A percentile compares a stretch with the other conserved stretches of the same genome.
These are phyloP conservation scores for Amyelois transitella DNA, from an alignment of 1,140 invertebrate species.

Conservation along the genomic window DNA sequence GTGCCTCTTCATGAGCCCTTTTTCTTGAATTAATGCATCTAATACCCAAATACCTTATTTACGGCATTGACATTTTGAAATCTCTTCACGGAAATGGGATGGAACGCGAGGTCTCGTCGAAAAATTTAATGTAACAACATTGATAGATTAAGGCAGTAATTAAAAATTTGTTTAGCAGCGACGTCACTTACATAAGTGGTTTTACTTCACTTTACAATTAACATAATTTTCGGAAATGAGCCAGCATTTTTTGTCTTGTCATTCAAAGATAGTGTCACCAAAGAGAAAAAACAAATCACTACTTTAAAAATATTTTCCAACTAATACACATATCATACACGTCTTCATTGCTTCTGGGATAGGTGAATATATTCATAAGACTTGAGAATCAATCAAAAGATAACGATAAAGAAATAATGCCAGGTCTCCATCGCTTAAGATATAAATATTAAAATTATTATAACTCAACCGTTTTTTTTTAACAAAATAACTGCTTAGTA, in stretches of 20 bases:
- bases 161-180: constrained; percentile 30
- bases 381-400: no score
- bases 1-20: constrained; percentile 4
- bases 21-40: constrained; percentile 8
- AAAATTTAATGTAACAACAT: constrained; percentile 43
- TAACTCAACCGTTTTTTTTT: no score
- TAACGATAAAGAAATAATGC: no score
- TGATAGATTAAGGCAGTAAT: constrained; percentile 28
- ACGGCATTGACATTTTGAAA: constrained; percentile 27
- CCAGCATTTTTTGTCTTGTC: not conserved
- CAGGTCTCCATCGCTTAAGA: no score
- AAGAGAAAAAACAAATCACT: no score
- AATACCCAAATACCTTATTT: constrained; percentile 14
- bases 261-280: no score
- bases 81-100: constrained; percentile 18
- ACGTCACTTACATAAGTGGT: constrained; percentile 1
- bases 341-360: no score
- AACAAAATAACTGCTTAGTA: no score
- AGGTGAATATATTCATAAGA: no score
- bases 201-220: constrained; percentile 1
- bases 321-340: no score
- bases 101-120: constrained; percentile 24
- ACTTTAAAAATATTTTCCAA: no score
- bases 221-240: not conserved
- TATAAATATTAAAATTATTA: no score